Percentiles rank a stretch among this genome's conserved stretches.
phyloP scores from a whole-genome alignment of 2,888 invertebrate species.

The Laspeyria flexula region DNA sequence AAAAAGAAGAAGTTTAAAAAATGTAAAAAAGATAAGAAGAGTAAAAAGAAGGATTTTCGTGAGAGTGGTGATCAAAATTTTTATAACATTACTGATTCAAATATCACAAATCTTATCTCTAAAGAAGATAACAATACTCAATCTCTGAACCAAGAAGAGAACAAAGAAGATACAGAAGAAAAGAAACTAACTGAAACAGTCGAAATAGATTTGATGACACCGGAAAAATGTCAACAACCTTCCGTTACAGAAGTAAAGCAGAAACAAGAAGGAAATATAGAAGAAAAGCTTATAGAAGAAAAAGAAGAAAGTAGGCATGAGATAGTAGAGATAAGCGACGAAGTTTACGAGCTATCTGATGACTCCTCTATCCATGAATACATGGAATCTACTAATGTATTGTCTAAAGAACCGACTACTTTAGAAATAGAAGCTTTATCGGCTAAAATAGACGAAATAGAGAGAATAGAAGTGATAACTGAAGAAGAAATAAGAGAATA shows the following conservation, averaged over 20 bases:
- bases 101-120: neutral
- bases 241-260: no score
- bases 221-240: neutral
- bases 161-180: neutral
- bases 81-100: constrained; percentile 44
- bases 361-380: constrained; percentile 70
- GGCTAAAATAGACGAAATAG: constrained; percentile 79
- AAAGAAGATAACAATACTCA: neutral
- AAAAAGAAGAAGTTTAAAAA: constrained; percentile 78
- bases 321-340: constrained; percentile 39
- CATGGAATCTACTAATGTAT: constrained; percentile 62
- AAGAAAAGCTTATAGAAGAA: neutral
- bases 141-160: neutral
- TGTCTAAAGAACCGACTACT: constrained; percentile 77
- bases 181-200: neutral
- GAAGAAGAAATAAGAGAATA: constrained; percentile 57
- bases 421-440: constrained; percentile 78
- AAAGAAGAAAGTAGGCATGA: constrained; percentile 10
- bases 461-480: constrained; percentile 63
- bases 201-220: constrained; percentile 12
- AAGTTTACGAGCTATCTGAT: constrained; percentile 71
- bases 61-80: constrained; percentile 68
- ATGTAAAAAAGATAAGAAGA: constrained; percentile 64
- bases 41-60: constrained; percentile 70
- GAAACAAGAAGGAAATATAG: no score